These are phyloP conservation scores for Agraylea sexmaculata DNA, from an alignment of 1,140 invertebrate species.

Conservation along the genomic window DNA sequence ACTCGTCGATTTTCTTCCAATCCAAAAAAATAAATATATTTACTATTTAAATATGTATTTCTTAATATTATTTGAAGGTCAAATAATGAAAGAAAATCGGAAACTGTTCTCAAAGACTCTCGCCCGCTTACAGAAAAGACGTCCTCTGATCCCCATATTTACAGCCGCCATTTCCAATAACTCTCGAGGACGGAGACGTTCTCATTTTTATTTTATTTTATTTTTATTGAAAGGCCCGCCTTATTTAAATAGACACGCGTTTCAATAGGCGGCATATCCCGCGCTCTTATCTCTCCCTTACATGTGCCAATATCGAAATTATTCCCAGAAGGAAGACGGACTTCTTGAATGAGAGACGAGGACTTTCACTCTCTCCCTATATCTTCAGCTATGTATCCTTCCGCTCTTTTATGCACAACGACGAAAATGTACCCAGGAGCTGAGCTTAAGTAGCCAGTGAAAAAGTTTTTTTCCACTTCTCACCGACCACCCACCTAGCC, in stretches of 20 bases:
- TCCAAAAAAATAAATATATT: constrained; percentile 9
- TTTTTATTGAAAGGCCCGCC: constrained; percentile 11
- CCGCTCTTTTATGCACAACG: too few relatives aligned
- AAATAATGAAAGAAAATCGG: too few relatives aligned
- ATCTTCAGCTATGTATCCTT: too few relatives aligned
- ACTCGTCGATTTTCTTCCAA: not conserved
- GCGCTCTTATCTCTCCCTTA: constrained; percentile 16
- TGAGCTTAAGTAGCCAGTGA: too few relatives aligned
- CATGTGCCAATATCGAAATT: constrained; percentile 18
- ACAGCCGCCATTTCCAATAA: constrained; percentile 6
- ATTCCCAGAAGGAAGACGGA: constrained; percentile 2
- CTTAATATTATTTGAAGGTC: too few relatives aligned
- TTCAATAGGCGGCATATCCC: constrained; percentile 11
- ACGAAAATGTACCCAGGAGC: too few relatives aligned
- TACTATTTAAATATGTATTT: constrained; percentile 3
- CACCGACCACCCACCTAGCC: too few relatives aligned
- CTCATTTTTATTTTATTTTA: too few relatives aligned
- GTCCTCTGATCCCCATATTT: constrained; percentile 15
- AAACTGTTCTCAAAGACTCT: too few relatives aligned
- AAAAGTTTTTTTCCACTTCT: too few relatives aligned
- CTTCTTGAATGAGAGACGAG: not conserved
- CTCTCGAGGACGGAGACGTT: too few relatives aligned
- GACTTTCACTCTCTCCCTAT: too few relatives aligned
- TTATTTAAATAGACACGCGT: constrained; percentile 21
- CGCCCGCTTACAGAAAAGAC: constrained; percentile 10